Evolutionary conservation across 2,888 invertebrate genomes (phyloP), one percentile per base, ranked within the genome.

Genomic region (Patella depressa): DNA sequence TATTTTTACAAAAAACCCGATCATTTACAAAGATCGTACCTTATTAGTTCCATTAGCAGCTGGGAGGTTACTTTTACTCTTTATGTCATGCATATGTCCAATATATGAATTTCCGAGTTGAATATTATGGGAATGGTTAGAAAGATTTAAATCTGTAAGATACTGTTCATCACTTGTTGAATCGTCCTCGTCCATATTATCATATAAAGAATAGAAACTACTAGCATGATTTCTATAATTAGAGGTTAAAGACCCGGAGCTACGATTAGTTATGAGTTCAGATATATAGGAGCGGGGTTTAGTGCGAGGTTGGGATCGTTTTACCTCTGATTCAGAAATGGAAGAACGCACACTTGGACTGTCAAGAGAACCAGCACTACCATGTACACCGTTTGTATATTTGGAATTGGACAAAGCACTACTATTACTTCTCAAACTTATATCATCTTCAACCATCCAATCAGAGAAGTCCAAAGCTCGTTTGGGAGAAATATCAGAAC

Each of bases 401-500:
- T 73, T 69, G 15, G 69, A 65, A 19, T 53, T 54, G 17, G 80
- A 77, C 17, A 17, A 57, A 53, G 76, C 24, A 65, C 79, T 82
- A 53, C 70, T 54, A 53, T 73, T 78, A 74, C 81, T 80, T n/a
- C 72, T 72, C 12, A 72, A 65, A 24, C 79, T 79, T 12, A 77
- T 74, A 65, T 83, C 83, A 11, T 73, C 19, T 53, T 83, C 82
- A 19, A 81, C 34, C n/a, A 77, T 74, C 83, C 81, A 81, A 53
- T 83, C 80, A 72, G 80, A 78, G 71, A 81, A 74, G 55, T 79
- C 78, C 29, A 79, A 75, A 71, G 73, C 75, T 19, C 73, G 53
- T 65, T 73, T 76, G 3, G 82, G 80, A 2, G 83, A 82, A 11
- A 82, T 81, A 54, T 83, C 84, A 54, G 83, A 82, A 71, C 82